Evolutionary conservation across 2,888 invertebrate species (phyloP), one percentile per base, ranked within the genome.

Genomic region (Lysandra coridon): DNA sequence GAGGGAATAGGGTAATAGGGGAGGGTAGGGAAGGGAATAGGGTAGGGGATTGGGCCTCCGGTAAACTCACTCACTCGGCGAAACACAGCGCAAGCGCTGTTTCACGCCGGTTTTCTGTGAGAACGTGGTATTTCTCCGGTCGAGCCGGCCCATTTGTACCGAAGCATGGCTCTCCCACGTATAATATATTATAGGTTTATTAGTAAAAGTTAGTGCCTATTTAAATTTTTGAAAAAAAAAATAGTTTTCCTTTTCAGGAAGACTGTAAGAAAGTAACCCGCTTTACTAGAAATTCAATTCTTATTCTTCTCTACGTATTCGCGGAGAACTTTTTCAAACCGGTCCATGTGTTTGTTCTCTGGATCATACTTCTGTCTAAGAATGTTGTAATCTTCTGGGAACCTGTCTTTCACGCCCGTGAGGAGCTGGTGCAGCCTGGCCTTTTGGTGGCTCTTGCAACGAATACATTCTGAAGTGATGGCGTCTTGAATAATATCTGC

Each of bases 291-390:
- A 57, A 17, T 57, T 57, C 17, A 57, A 57, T 57, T 57, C 17
- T 57, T 57, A 64, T 23, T 64, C 6, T 64, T 23, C 14, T 69
- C 12, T 33, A 33, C 33, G 14, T 69, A 30, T 14, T 69, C 69
- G 4, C 14, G 33, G 0, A 62, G 14, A 6, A n/a, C n/a, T 33
- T 44, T 4, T 62, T 81, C 81, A 10, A 84, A 80, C 17, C 78
- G 49, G 0, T 81, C 81, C 7, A 83, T 73, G 78, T 82, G 79
- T 5, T 81, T 76, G n/a, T 80, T 79, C 7, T 82, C 78, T 0
- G 83, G 82, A 74, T 84, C 84, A 78, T 82, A 84, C 37, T 83
- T 83, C 74, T 82, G 73, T 78, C 79, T 80, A 49, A 82, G 81
- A 0, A 77, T 75, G 3, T 44, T 73, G 7, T 82, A 81, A 44